phyloP scores from a whole-genome alignment of 2,888 invertebrate species.

The Dicyrtoma fusca region DNA sequence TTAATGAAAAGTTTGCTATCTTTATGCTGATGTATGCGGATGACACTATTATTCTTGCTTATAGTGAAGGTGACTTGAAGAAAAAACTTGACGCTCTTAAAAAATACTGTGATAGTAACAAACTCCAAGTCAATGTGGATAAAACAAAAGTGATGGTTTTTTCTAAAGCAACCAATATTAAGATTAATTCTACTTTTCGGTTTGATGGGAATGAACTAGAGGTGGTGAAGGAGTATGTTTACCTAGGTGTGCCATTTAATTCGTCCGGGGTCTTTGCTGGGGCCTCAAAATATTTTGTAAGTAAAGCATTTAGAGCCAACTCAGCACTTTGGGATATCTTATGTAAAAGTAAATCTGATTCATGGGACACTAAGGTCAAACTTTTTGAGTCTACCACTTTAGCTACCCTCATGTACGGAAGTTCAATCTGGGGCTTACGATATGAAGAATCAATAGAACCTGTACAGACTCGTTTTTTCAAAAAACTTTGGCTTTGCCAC shows the following conservation, averaged over 20 bases:
- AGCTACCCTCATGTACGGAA: neutral
- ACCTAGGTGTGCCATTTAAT: conserved; percentile 9
- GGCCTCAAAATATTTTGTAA: neutral
- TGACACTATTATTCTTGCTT: conserved; percentile 3
- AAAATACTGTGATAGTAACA: no score
- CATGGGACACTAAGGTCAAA: conserved; percentile 10
- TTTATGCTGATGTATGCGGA: conserved; percentile 13
- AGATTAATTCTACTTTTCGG: neutral
- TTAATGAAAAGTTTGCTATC: neutral
- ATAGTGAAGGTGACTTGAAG: neutral
- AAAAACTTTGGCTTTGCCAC: neutral
- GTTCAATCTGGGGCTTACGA: neutral
- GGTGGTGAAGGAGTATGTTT: neutral
- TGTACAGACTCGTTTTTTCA: neutral
- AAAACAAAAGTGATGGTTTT: conserved; percentile 24
- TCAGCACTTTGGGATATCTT: neutral
- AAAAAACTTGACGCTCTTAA: neutral
- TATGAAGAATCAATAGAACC: neutral
- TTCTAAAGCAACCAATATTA: neutral
- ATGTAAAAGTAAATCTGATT: conserved; percentile 9
- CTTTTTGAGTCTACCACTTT: neutral
- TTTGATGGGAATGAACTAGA: neutral
- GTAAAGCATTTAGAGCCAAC: neutral
- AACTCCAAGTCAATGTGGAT: neutral
- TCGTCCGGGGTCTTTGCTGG: neutral